phyloP scores from a whole-genome alignment of 1,140 invertebrate genomes.

The Philotrypesis tridentata region DNA sequence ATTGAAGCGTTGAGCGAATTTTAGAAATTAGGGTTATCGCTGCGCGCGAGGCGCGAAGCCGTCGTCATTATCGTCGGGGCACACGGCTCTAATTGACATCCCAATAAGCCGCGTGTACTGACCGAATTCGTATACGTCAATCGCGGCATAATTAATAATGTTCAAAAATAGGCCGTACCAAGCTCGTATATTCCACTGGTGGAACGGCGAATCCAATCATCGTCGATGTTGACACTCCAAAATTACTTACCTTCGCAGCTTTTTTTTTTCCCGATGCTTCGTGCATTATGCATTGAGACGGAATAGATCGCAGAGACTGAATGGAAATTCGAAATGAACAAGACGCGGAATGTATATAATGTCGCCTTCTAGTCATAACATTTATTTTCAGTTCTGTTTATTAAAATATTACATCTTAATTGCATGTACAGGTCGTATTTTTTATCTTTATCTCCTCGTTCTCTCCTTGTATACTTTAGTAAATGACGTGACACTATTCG shows the following conservation, averaged over 20 bases:
- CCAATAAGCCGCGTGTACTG: neutral
- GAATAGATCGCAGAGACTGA: neutral
- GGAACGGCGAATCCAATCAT: neutral
- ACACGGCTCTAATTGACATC: neutral
- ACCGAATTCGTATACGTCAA: neutral
- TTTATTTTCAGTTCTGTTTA: constrained; percentile 52
- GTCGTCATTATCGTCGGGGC: neutral
- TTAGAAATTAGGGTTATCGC: neutral
- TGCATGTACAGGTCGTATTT: constrained; percentile 38
- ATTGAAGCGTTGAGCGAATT: neutral
- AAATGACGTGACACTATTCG: constrained; percentile 14
- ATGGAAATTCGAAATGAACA: neutral
- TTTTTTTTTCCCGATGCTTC: neutral
- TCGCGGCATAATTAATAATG: neutral
- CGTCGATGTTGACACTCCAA: neutral
- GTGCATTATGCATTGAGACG: too few species aligned
- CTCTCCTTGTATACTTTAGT: constrained; percentile 36
- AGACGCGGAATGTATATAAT: constrained; percentile 10
- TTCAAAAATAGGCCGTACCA: constrained; percentile 20
- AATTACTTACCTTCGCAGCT: neutral
- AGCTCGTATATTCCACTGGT: neutral
- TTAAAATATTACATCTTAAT: constrained; percentile 53
- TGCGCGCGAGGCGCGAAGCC: too few species aligned
- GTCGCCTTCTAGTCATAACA: constrained; percentile 43
- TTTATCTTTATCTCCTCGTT: constrained; percentile 12